These are phyloP conservation scores for Nebria salina DNA, from an alignment of 2,888 invertebrate genomes.

Conservation along the genomic window DNA sequence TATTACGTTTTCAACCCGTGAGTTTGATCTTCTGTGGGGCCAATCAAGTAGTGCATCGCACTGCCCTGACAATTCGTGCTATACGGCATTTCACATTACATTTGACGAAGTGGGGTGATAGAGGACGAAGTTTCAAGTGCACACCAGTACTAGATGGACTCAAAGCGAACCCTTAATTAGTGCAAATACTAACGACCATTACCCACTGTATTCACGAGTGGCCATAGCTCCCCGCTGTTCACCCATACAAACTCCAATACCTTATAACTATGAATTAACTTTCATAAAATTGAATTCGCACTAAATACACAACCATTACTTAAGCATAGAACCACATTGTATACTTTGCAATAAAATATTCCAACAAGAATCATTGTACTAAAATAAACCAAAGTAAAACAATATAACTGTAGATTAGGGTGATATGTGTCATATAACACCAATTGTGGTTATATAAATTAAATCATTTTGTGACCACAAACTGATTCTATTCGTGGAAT, in stretches of 20 bases:
- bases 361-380: too few relatives aligned
- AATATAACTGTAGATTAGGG: too few relatives aligned
- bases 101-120: not conserved
- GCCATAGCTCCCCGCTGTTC: not conserved
- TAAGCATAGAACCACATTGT: too few relatives aligned
- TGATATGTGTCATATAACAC: not conserved
- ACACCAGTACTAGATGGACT: slow-evolving; percentile 12
- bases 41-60: slow-evolving; percentile 2
- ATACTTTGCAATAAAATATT: too few relatives aligned
- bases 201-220: slow-evolving; percentile 7
- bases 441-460: not conserved
- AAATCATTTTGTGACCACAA: not conserved
- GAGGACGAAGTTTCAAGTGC: not conserved
- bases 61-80: not conserved
- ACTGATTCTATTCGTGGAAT: not conserved
- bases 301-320: too few relatives aligned
- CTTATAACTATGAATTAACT: not conserved
- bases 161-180: slow-evolving; percentile 45
- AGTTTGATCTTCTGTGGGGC: not conserved
- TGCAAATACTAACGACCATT: slow-evolving; percentile 45
- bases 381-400: too few relatives aligned
- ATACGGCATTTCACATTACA: not conserved
- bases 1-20: not conserved
- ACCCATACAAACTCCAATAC: not conserved
- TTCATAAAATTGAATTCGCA: not conserved